phyloP scores from a whole-genome alignment of 2,113 vertebrate genomes.

The Trogon surrucura region DNA sequence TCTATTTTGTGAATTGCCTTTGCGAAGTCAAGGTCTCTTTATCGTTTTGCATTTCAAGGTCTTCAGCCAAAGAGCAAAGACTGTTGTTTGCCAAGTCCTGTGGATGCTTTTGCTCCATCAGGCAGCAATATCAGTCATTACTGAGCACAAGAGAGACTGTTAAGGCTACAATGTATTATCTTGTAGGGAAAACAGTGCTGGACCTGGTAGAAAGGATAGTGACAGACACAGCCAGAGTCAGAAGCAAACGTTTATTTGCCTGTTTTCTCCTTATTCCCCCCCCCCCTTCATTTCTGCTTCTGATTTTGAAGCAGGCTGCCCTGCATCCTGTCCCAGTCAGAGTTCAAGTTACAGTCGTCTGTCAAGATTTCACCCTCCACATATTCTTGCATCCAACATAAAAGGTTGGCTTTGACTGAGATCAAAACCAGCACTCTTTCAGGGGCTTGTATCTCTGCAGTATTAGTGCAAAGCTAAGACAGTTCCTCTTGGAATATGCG shows the following conservation, averaged over 20 bases:
- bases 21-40: not conserved
- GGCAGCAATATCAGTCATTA: not conserved
- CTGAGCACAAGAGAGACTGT: not conserved
- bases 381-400: not conserved
- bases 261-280: not conserved
- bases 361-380: not conserved
- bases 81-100: constrained; percentile 4
- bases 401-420: not conserved
- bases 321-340: not conserved
- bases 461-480: not conserved
- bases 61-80: constrained; percentile 24
- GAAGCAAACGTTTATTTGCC: not conserved
- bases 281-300: not conserved
- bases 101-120: not conserved
- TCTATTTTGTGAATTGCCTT: not conserved
- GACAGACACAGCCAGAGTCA: not conserved
- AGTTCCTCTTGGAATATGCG: not conserved
- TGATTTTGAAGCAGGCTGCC: not conserved
- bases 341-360: not conserved
- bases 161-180: not conserved
- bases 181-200: not conserved
- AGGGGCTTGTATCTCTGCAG: not conserved
- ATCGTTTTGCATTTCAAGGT: constrained; percentile 35
- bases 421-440: not conserved
- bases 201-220: not conserved